Percentiles rank a stretch among this genome's conserved stretches.
Conservation (phyloP, 2,797 vertebrate genomes). For the Helostoma temminkii region DNA sequence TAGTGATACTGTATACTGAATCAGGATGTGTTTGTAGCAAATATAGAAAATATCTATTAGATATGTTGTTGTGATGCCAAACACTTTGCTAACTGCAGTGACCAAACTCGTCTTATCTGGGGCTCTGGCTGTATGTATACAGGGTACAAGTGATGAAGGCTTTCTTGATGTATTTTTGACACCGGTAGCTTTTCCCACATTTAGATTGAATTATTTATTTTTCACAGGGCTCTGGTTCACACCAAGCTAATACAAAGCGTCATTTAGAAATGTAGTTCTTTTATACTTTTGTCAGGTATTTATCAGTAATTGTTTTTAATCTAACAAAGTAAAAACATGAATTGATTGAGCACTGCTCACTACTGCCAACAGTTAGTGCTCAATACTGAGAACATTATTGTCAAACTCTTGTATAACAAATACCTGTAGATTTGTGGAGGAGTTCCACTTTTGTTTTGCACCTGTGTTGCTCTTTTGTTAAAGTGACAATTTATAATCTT, state of each 20-base stretch:
- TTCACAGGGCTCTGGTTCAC: slow-evolving; percentile 3
- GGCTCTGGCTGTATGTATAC: slow-evolving; percentile 71
- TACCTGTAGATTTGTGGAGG: slow-evolving; percentile 38
- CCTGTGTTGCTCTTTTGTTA: slow-evolving; percentile 54
- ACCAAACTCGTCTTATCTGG: slow-evolving; percentile 34
- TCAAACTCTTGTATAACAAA: slow-evolving; percentile 56
- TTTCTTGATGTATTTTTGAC: slow-evolving; percentile 73
- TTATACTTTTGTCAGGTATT: slow-evolving; percentile 30
- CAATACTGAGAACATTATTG: slow-evolving; percentile 49
- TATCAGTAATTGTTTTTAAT: slow-evolving; percentile 38
- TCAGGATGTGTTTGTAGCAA: slow-evolving; percentile 30
- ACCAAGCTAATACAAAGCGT: slow-evolving; percentile 25
- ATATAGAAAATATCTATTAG: slow-evolving; percentile 23
- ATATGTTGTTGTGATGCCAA: slow-evolving; percentile 32
- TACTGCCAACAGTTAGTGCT: slow-evolving; percentile 68
- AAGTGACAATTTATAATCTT: slow-evolving; percentile 72
- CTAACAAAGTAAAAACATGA: slow-evolving; percentile 19
- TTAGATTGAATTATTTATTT: slow-evolving; percentile 65
- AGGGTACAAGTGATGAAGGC: slow-evolving; percentile 72
- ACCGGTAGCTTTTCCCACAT: slow-evolving; percentile 78
- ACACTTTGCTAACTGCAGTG: slow-evolving; percentile 23
- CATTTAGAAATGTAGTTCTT: slow-evolving; percentile 12
- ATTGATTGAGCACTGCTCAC: slow-evolving; percentile 45
- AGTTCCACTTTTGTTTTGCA: slow-evolving; percentile 55
- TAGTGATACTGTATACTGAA: slow-evolving; percentile 40